Percentiles rank a stretch among this genome's conserved stretches.
Evolutionary conservation across 2,888 invertebrate species (phyloP).

Genomic region (Dione juno): DNA sequence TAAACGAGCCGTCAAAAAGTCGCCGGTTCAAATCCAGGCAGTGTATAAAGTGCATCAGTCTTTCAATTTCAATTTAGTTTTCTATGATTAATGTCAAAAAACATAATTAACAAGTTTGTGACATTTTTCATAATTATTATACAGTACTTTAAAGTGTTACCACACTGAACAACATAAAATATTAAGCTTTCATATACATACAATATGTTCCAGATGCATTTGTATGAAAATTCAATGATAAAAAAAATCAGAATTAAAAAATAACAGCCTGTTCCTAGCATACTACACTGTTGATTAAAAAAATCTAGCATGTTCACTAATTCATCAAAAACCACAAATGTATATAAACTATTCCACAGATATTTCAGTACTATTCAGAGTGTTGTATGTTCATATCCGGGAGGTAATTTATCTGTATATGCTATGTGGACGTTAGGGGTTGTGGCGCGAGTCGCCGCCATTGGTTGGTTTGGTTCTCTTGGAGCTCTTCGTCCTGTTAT

Average conservation of each 20-base stretch:
- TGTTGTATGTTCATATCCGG: constrained; percentile 6
- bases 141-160: background rate
- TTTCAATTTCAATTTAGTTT: constrained; percentile 16
- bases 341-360: background rate
- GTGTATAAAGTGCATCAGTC: constrained; percentile 22
- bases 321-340: background rate
- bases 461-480: constrained; percentile 62
- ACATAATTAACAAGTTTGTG: too few relatives aligned
- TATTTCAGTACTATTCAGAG: background rate
- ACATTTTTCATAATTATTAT: background rate
- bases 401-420: constrained; percentile 20
- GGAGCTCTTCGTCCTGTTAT: constrained; percentile 67
- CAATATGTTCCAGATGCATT: too few relatives aligned
- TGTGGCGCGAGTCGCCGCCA: constrained; percentile 77
- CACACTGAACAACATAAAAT: too few relatives aligned
- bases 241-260: too few relatives aligned
- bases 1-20: background rate
- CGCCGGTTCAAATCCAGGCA: constrained; percentile 31
- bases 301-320: background rate
- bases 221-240: too few relatives aligned
- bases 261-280: background rate
- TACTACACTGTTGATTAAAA: background rate
- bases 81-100: background rate
- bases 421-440: constrained; percentile 70
- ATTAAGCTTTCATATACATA: background rate